Evolutionary conservation across 2,888 invertebrate species (phyloP), one percentile per base, ranked within the genome.

Genomic region (Apoda limacodes): DNA sequence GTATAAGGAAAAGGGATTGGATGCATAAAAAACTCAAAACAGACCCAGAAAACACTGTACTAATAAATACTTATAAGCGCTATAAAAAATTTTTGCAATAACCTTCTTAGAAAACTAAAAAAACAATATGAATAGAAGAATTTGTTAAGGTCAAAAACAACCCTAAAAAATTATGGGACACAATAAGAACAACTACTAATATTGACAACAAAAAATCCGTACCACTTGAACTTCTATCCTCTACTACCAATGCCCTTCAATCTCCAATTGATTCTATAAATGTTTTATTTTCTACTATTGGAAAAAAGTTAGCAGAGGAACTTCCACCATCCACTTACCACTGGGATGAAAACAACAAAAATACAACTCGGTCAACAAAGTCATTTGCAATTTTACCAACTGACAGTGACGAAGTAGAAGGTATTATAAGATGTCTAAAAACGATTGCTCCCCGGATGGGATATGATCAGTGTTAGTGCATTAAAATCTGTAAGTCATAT

Each of bases 31-130:
- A 24, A 17, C 10, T 12, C 6, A 41, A 32, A 34, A 28, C 13
- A 10, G 14, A 32, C 9, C 23, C 28, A 2, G 10, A 28, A 9
- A 25, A 39, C 17, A 2, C 28, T 14, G 11, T 25, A 2, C 9
- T 28, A 9, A 25, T 14, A 15, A 10, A 21, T 9, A 30, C 21
- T 9, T 27, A 17, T 3, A 17, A 11, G 7, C 20, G 32, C 12
- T 31, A 30, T 26, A 27, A 35, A 28, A n/a, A 37, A 37, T 9
- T 33, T 27, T 12, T 37, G 32, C 14, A 34, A 32, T 10, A 25
- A 34, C 10, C 22, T 35, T 5, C 7, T 32, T 11, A 39, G 34
- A 32, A 36, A 23, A n/a, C 2, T 30, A 4, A 39, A 39, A 27
- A 13, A 13, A 9, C 13, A 22, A 2, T 39, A 34, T 22, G 34